A percentile compares a stretch with the other conserved stretches of the same genome.
Evolutionary conservation across 2,797 vertebrate genomes (phyloP).

Genomic region (Helostoma temminkii): DNA sequence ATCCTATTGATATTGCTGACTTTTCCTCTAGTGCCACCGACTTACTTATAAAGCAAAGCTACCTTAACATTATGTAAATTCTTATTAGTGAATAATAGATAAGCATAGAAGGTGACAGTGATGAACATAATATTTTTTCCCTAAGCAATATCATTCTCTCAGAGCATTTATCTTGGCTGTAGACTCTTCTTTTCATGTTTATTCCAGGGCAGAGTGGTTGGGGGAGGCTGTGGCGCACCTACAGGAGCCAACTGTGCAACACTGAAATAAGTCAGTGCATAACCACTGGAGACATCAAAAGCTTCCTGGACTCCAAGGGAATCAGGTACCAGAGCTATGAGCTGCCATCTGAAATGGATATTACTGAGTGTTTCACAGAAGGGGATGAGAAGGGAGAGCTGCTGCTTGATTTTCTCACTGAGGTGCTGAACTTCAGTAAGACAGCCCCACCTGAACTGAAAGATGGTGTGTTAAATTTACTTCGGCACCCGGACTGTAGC

Average conservation of each 20-base stretch:
- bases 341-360: conserved; percentile 90
- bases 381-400: conserved; percentile 89
- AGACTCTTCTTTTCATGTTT: conserved; percentile 13
- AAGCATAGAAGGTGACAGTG: neutral
- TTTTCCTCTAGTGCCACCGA: neutral
- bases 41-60: no score
- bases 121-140: neutral
- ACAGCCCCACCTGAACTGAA: conserved; percentile 88
- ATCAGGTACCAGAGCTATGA: conserved; percentile 84
- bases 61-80: no score
- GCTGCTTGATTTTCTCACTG: conserved; percentile 93
- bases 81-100: no score
- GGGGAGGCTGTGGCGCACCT: conserved; percentile 89
- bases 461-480: conserved; percentile 82
- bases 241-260: conserved; percentile 75
- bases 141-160: neutral
- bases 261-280: conserved; percentile 84
- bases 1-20: neutral
- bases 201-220: conserved; percentile 88
- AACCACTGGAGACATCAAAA: conserved; percentile 83
- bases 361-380: conserved; percentile 91
- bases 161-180: neutral
- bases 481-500: conserved; percentile 88
- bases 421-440: conserved; percentile 87
- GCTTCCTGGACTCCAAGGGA: conserved; percentile 82